Base-by-base conservation (phyloP, 2,888 invertebrate genomes). In the Mesorhabditis spiculigera region DNA sequence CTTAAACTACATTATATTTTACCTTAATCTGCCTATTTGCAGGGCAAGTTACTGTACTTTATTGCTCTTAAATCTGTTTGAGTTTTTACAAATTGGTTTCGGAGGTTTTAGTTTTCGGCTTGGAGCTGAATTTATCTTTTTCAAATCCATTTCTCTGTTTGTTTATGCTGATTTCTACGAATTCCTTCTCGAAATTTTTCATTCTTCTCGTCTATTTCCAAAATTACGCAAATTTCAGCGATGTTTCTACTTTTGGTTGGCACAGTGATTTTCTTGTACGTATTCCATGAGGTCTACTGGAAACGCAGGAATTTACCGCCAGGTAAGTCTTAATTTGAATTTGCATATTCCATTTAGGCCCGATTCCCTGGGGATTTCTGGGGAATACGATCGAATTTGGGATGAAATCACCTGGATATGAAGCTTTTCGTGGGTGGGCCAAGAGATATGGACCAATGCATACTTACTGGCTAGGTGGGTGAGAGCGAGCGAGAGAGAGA, bases 401-500 rank as follows among this genome's bases (percentile, higher is more conserved):
- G 0, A 65, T 43, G 8, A 69, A 71, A 0, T 63, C 70, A 5
- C 74, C 74, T 43, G 76, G 76, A 4, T 75, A 74, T 45, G 63
- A 71, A 64, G 72, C 72, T 4, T 73, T 73, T 50, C 66, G 50
- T 5, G 42, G 65, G 8, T 75, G 73, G 71, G n/a, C 10, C 8
- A 50, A 50, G 45, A 16, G 75, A 45, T 76, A 73, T 61, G 74
- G 74, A 28, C 70, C 67, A 45, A 64, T 73, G n/a, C 73, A 75
- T 67, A 75, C 76, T 4, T 73, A 70, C 45, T 74, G 76, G 74
- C 58, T 76, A 8, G 74, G 72, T 72, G 16, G 10, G 58, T 50
- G n/a, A 13, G 58, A 3, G 58, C 50, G 4, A 13, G 16, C 58
- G 4, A 50, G 13, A 50, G 13, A 50, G 13, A n/a, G 58, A 13